Conservation (phyloP, 2,888 invertebrate genomes). For the Ophioninae sp. region DNA sequence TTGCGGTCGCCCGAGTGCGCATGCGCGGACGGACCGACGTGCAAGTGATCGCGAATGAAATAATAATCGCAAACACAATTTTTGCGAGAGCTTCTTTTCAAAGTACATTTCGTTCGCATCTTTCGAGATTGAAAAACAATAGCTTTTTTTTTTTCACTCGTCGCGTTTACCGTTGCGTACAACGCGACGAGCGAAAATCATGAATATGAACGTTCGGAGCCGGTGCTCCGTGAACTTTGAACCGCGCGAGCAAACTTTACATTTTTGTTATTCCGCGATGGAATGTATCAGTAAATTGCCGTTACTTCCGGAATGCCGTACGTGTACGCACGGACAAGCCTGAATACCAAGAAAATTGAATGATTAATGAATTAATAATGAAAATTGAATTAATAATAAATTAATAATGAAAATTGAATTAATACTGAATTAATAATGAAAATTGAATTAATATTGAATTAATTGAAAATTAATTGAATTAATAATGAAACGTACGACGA, state of each 20-base stretch:
- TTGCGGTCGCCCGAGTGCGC: neutral
- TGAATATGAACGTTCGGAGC: constrained; percentile 25
- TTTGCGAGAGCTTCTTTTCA: neutral
- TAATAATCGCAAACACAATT: neutral
- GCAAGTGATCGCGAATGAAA: too few relatives aligned
- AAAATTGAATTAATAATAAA: too few relatives aligned
- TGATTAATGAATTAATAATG: too few relatives aligned
- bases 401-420: too few relatives aligned
- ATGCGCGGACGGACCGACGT: neutral
- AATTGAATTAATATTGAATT: too few relatives aligned
- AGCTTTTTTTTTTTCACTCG: neutral
- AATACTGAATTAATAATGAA: too few relatives aligned
- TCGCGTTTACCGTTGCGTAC: constrained; percentile 8
- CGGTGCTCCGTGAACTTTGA: constrained; percentile 39
- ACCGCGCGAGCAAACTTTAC: constrained; percentile 14
- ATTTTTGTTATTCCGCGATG: neutral
- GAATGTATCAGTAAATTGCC: too few relatives aligned
- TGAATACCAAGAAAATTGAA: too few relatives aligned
- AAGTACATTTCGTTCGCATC: neutral
- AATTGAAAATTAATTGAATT: too few relatives aligned
- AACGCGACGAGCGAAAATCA: neutral
- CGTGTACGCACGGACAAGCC: too few relatives aligned
- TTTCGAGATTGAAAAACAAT: neutral
- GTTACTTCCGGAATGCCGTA: too few relatives aligned
- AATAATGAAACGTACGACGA: too few relatives aligned